phyloP scores from a whole-genome alignment of 64 coral and sea anemone species.

The Dendrophyllia cribrosa region DNA sequence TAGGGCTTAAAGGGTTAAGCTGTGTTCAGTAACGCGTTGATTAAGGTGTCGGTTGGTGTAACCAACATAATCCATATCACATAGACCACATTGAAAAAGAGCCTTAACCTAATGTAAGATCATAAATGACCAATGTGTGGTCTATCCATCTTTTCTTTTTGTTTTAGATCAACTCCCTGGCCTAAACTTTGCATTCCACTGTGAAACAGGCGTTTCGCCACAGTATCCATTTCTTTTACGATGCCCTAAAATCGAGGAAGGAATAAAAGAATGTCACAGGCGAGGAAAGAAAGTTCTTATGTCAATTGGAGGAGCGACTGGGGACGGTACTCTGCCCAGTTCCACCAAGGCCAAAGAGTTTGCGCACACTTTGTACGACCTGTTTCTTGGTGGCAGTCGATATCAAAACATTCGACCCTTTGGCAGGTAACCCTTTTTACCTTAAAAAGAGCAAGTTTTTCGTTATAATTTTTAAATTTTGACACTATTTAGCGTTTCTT shows the following conservation, averaged over 20 bases:
- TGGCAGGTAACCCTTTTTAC: slow-evolving; percentile 27
- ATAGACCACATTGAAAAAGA: no score
- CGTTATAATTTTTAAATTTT: no score
- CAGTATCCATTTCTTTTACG: slow-evolving; percentile 69
- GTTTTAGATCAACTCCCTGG: slow-evolving; percentile 39
- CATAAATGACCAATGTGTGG: no score
- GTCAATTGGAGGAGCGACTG: slow-evolving; percentile 81
- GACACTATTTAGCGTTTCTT: no score
- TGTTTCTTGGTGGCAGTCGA: slow-evolving; percentile 73
- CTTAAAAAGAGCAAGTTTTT: background rate
- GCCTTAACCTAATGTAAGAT: no score
- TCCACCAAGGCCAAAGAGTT: slow-evolving; percentile 45
- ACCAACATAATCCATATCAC: no score
- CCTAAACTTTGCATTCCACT: slow-evolving; percentile 78
- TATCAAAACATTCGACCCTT: slow-evolving; percentile 63
- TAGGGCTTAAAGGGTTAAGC: no score
- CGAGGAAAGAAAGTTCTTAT: slow-evolving; percentile 86
- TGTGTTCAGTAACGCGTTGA: no score
- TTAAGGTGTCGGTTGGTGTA: no score
- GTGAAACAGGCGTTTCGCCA: slow-evolving; percentile 22
- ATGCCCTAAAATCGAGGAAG: slow-evolving; percentile 77
- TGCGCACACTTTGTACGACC: slow-evolving; percentile 58
- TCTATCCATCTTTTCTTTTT: no score
- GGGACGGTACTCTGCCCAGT: slow-evolving; percentile 64
- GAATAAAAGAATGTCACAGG: slow-evolving; percentile 84